phyloP scores from a whole-genome alignment of 2,797 vertebrate species.

The Telmatherina bonti region DNA sequence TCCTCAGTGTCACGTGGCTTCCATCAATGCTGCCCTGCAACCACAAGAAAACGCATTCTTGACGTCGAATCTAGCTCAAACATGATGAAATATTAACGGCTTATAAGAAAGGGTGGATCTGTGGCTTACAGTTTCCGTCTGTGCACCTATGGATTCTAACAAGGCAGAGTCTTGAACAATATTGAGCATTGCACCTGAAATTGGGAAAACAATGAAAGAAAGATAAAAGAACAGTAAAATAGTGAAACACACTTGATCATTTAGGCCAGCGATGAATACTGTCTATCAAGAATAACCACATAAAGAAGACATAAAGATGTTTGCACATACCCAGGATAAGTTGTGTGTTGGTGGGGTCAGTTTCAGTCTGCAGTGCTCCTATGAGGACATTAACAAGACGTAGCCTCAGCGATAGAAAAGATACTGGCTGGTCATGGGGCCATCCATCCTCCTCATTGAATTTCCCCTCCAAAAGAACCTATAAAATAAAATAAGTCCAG shows the following conservation, averaged over 20 bases:
- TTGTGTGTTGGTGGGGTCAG: slow-evolving; percentile 95
- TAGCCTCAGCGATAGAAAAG: slow-evolving; percentile 93
- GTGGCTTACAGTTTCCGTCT: slow-evolving; percentile 90
- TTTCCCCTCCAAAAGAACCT: slow-evolving; percentile 96
- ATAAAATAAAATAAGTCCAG: slow-evolving; percentile 6
- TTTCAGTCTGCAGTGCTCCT: slow-evolving; percentile 95
- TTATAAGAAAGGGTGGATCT: background rate
- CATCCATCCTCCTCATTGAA: slow-evolving; percentile 94
- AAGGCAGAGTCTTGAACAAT: slow-evolving; percentile 97
- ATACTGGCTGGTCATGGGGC: slow-evolving; percentile 91
- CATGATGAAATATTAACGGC: background rate
- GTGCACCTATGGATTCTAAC: slow-evolving; percentile 92
- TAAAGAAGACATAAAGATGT: background rate
- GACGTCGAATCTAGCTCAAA: background rate
- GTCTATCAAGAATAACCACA: background rate
- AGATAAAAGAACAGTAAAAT: background rate
- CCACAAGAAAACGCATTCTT: slow-evolving; percentile 28
- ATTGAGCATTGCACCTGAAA: slow-evolving; percentile 94
- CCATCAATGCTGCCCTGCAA: slow-evolving; percentile 78
- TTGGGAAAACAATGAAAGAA: background rate
- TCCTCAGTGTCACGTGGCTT: slow-evolving; percentile 61
- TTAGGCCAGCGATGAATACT: background rate
- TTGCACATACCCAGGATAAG: slow-evolving; percentile 90
- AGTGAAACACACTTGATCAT: background rate
- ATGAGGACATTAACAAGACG: slow-evolving; percentile 96